Base-by-base conservation (phyloP, 2,113 vertebrate species). In the Carassius gibelio region DNA sequence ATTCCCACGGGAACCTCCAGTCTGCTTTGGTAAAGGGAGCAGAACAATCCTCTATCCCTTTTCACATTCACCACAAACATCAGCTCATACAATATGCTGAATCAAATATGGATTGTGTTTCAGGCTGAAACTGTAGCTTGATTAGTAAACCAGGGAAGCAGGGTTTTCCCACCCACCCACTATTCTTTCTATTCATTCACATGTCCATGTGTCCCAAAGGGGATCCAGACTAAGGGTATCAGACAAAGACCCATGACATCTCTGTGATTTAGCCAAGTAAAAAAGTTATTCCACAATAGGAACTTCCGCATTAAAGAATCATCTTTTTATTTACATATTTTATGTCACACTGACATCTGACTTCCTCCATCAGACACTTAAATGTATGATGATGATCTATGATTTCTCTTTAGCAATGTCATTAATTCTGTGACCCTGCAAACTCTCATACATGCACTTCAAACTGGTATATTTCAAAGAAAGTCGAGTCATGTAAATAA, bases 161-260 rank as follows among this genome's bases (percentile, higher is more conserved):
- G 38, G 59, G 48, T 79, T 64, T 23, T 5, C 78, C 78, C 78
- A 26, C 38, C 78, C 78, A 26, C 38, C 38, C 59, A 64, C 38
- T 80, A 80, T 80, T 80, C 38, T 64, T 80, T 64, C 59, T 64
- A 80, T 80, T 80, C 59, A 80, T 80, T 59, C n/a, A 48, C 38
- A 64, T 17, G 36, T 64, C 59, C 14, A 48, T 21, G 7, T 26
- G 57, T 80, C 59, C 38, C 4, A 64, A 48, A 80, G 14, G 10
- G 38, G 38, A 64, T 42, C 13, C 38, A 30, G 30, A 30, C 59
- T 48, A 30, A 30, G 30, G 30, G n/a, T 23, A 36, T 36, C 19
- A 15, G 13, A 80, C 78, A 80, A 48, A 45, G 59, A 80, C 76
- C 38, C 34, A n/a, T 38, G 5, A 11, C 52, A n/a, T 78, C 10